Base-by-base conservation (phyloP, 92 coral and sea anemone genomes). In the Epizoanthus stellaris region DNA sequence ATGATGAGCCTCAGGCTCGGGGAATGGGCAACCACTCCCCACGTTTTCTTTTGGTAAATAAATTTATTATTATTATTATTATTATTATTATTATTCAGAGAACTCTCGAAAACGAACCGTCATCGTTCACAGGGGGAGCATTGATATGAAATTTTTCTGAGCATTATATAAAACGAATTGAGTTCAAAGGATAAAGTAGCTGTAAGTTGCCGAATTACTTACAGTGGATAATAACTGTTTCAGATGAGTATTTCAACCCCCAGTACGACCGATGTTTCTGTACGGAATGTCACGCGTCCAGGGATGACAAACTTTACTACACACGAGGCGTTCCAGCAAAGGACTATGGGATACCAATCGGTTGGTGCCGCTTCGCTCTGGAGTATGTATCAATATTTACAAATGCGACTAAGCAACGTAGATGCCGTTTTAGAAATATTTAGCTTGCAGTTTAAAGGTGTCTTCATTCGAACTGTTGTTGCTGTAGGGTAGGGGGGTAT, bases 291-390 rank as follows among this genome's bases (percentile, higher is more conserved):
- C 98, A 94, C 80, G 93, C 95, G 40, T 82, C 93, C 21, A 90
- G 98, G 25, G 90, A 92, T 14, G 94, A 94, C 76, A 88, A 90
- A 23, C 90, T 90, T 23, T 95, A 91, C 83, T 95, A 95, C 85
- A 90, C 91, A 25, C 92, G 95, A 71, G 98, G 98, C 49, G 76
- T 80, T 11, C 98, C 98, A 11, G 81, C 95, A n/a, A 92, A 95
- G 89, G 93, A 91, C 36, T 95, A 95, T 69, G 93, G 91, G 67
- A 68, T 95, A 73, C 98, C 98, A 4, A 89, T 92, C 47, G 98
- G 95, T 58, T 94, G 98, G 98, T 85, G 92, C 59, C 91, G 95
- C 36, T 94, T 92, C 86, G 93, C 91, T 7, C 87, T 94, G 39
- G 86, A 86, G 98, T 92, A 75, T 72, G 91, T 67, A 68, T 15